A percentile compares a stretch with the other conserved stretches of the same genome.
phyloP scores from a whole-genome alignment of 2,888 invertebrate genomes.

The Erebia aethiops region DNA sequence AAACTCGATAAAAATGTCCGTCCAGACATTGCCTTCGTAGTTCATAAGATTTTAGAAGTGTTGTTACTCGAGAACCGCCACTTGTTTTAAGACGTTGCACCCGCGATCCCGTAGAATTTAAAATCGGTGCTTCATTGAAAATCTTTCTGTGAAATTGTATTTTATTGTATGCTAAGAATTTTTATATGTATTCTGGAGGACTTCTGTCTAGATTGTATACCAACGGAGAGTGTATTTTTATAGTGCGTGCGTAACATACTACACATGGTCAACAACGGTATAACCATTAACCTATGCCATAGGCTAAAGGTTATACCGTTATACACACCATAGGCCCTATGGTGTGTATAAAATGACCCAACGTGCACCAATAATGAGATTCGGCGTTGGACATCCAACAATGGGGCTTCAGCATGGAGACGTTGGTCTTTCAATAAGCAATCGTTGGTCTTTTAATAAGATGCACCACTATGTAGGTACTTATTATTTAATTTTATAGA shows the following conservation, averaged over 20 bases:
- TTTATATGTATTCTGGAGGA: not conserved
- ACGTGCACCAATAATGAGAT: not conserved
- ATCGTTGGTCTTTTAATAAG: not conserved
- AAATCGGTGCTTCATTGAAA: slow-evolving; percentile 33
- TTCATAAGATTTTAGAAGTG: slow-evolving; percentile 29
- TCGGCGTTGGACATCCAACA: not conserved
- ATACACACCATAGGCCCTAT: no score
- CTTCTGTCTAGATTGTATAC: not conserved
- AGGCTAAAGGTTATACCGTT: no score
- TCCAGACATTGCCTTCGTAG: slow-evolving; percentile 55
- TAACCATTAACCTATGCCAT: no score
- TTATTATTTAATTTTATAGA: slow-evolving; percentile 5
- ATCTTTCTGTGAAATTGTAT: slow-evolving; percentile 24
- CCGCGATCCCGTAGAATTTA: slow-evolving; percentile 14
- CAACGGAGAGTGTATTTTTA: not conserved
- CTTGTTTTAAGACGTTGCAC: slow-evolving; percentile 20
- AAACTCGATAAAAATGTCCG: slow-evolving; percentile 40
- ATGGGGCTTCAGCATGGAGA: not conserved
- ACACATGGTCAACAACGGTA: no score
- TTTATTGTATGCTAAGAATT: not conserved
- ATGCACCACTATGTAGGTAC: not conserved
- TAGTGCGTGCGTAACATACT: no score
- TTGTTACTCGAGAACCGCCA: slow-evolving; percentile 11
- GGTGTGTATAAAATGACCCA: no score
- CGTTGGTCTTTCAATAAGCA: not conserved